Evolutionary conservation across 2,797 vertebrate species (phyloP), one percentile per base, ranked within the genome.

Genomic region (Octomys mimax): DNA sequence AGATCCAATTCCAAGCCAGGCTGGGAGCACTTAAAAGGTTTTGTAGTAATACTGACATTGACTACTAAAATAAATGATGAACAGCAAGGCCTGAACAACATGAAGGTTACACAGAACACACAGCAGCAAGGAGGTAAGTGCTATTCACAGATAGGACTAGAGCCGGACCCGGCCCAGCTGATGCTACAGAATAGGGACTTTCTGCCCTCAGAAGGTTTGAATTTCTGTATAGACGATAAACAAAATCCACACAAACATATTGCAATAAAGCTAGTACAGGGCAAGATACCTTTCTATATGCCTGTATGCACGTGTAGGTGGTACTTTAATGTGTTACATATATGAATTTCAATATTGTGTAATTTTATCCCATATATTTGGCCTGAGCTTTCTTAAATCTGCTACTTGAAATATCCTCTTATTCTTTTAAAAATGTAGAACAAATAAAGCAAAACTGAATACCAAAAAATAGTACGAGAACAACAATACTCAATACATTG

Each of bases 31-130:
- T 79, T 91, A 73, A 94, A 94, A 95, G 49, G 49, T 90, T 96
- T 92, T 93, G 46, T 79, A 62, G 46, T 39, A 16, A 22, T 49
- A 85, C 39, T 85, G 77, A 92, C 46, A 92, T 21, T 71, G 62
- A 61, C 54, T 92, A 52, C 33, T 87, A 54, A 94, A 62, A 95
- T 85, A 66, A 92, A 89, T 93, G 68, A 93, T 83, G 68, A 94
- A 89, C n/a, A 75, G 39, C 1, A 21, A 96, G 59, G 21, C 33
- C 66, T 73, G 68, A 59, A n/a, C 61, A 86, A 28, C 57, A 52
- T 2, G 33, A 78, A 13, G 66, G 52, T 79, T 52, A 31, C 57
- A 82, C 0, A 64, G 62, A 90, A 46, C 28, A 54, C 0, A 5
- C 28, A 11, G 73, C 42, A 62, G 83, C 0, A 62, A 33, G 77